Evolutionary conservation across 2,797 vertebrate genomes (phyloP).

Genomic region (Helicolenus hilgendorfi): DNA sequence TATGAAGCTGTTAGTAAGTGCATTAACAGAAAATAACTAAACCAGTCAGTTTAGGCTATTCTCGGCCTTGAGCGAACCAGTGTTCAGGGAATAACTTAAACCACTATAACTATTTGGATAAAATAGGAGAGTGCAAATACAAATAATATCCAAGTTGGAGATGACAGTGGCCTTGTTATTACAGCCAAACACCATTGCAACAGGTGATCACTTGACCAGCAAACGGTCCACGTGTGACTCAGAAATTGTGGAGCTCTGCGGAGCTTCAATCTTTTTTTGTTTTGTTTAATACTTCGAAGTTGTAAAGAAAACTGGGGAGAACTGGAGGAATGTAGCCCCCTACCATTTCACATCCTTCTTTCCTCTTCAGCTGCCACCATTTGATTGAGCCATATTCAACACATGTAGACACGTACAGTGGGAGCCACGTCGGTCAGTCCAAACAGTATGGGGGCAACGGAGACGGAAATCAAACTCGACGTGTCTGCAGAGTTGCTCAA

Average conservation of each 20-base stretch:
- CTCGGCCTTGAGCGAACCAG: conserved; percentile 83
- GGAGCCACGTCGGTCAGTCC: conserved; percentile 28
- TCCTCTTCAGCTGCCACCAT: conserved; percentile 67
- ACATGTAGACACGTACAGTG: conserved; percentile 48
- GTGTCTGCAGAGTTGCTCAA: conserved; percentile 51
- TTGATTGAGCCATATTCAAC: conserved; percentile 83
- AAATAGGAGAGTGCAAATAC: conserved; percentile 51
- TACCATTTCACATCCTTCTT: conserved; percentile 64
- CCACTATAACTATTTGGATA: conserved; percentile 87
- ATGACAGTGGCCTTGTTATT: conserved; percentile 65
- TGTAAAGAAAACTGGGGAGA: conserved; percentile 81
- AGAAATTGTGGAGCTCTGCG: conserved; percentile 51
- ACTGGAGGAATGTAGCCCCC: conserved; percentile 79
- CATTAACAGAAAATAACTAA: conserved; percentile 75
- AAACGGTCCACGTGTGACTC: conserved; percentile 45
- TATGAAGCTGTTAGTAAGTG: conserved; percentile 80
- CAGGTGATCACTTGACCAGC: conserved; percentile 60
- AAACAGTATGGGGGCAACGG: conserved; percentile 43
- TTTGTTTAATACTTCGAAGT: conserved; percentile 68
- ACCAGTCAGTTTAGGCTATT: conserved; percentile 86
- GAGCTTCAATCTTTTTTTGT: conserved; percentile 45
- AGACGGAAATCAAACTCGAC: conserved; percentile 61
- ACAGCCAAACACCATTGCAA: conserved; percentile 42
- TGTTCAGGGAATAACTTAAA: conserved; percentile 91
- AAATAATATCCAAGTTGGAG: conserved; percentile 54